Evolutionary conservation across 2,888 invertebrate species (phyloP).

Genomic region (Drosophila meridionalis): DNA sequence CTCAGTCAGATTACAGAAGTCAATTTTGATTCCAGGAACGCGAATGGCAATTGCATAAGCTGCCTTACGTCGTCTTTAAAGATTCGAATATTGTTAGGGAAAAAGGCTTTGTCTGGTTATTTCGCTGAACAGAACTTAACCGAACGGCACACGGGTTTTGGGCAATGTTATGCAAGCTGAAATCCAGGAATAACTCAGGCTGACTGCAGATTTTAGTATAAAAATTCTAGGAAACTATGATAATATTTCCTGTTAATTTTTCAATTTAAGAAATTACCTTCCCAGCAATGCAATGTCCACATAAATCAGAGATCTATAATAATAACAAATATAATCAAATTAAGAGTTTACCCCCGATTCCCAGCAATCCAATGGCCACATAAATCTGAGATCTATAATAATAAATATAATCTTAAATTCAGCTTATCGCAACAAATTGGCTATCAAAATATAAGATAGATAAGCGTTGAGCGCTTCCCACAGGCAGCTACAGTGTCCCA

Average conservation of each 20-base stretch:
- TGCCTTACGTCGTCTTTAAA: constrained; percentile 14
- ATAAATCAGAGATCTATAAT: constrained; percentile 14
- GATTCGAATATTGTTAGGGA: neutral
- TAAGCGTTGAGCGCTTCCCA: constrained; percentile 23
- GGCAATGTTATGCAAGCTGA: constrained; percentile 54
- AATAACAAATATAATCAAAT: neutral
- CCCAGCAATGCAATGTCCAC: neutral
- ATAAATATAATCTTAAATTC: neutral
- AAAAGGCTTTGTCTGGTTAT: constrained; percentile 43
- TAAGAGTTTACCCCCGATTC: neutral
- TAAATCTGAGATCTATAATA: constrained; percentile 12
- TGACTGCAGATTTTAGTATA: neutral
- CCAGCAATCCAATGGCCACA: neutral
- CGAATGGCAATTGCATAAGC: constrained; percentile 37
- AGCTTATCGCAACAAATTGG: constrained; percentile 14
- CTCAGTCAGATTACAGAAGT: constrained; percentile 49
- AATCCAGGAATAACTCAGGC: neutral
- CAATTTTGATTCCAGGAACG: constrained; percentile 52
- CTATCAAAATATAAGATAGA: constrained; percentile 18
- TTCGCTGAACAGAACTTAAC: constrained; percentile 4
- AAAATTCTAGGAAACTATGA: neutral
- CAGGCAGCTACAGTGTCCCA: constrained; percentile 10
- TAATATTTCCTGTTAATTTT: constrained; percentile 7
- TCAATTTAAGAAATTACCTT: neutral
- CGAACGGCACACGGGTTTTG: constrained; percentile 10